phyloP scores from a whole-genome alignment of 2,113 vertebrate species.

The Sylvietta virens region DNA sequence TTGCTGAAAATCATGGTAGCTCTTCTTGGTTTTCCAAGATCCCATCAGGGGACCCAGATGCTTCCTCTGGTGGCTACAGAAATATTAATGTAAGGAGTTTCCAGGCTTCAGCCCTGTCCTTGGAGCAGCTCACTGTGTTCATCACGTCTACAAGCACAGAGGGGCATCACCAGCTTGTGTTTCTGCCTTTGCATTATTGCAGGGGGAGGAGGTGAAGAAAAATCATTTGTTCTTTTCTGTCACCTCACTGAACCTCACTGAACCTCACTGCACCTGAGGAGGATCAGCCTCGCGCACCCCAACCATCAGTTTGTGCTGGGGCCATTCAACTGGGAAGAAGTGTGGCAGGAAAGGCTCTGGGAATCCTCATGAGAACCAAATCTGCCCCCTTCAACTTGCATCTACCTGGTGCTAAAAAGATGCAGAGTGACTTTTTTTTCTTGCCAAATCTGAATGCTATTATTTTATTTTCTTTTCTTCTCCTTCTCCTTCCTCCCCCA shows the following conservation, averaged over 20 bases:
- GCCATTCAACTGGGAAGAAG: background rate
- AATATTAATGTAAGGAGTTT: background rate
- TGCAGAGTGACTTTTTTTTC: background rate
- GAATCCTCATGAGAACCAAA: background rate
- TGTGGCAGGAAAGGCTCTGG: background rate
- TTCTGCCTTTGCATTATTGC: background rate
- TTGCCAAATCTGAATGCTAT: background rate
- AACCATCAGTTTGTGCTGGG: background rate
- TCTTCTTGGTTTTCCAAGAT: background rate
- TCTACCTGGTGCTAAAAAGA: background rate
- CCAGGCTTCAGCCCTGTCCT: background rate
- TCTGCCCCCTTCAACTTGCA: fast-evolving
- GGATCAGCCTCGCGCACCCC: fast-evolving
- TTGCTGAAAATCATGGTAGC: background rate
- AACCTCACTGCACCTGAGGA: background rate
- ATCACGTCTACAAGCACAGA: background rate
- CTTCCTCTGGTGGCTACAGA: background rate
- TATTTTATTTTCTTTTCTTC: background rate
- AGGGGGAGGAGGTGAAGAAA: background rate
- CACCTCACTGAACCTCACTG: background rate
- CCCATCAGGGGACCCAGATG: background rate
- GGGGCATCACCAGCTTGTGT: background rate
- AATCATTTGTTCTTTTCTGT: background rate
- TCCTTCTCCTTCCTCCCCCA: background rate
- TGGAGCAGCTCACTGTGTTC: background rate